These are phyloP conservation scores for Anagyrus pseudococci DNA, from an alignment of 2,888 invertebrate genomes.

Conservation along the genomic window DNA sequence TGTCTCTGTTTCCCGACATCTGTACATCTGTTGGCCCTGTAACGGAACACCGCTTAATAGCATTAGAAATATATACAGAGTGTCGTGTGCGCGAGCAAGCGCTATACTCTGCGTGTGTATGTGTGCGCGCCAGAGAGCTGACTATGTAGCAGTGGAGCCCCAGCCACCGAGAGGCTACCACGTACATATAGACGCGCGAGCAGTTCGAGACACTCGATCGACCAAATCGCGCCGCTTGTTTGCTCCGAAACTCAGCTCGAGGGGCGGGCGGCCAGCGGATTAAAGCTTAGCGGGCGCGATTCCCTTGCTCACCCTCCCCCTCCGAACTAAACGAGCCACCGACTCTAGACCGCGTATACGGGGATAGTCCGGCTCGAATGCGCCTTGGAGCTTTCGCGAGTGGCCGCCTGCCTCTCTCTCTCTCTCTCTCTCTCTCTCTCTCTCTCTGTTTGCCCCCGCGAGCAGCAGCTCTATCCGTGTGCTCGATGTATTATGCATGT, in stretches of 20 bases:
- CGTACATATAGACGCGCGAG: neutral
- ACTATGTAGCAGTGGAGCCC: no score
- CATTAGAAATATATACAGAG: constrained; percentile 58
- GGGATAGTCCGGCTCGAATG: no score
- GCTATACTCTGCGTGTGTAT: neutral
- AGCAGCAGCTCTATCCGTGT: neutral
- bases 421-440: neutral
- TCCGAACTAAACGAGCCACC: no score
- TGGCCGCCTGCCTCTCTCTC: neutral
- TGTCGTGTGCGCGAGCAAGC: constrained; percentile 27
- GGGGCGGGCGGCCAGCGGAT: constrained; percentile 23
- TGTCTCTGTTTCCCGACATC: constrained; percentile 42
- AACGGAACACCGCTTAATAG: constrained; percentile 62
- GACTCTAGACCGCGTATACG: no score
- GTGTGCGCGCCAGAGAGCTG: neutral
- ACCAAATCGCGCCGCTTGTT: constrained; percentile 26
- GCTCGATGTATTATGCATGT: neutral
- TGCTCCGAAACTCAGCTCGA: no score
- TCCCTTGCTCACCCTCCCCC: neutral
- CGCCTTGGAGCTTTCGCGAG: no score
- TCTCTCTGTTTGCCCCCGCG: neutral
- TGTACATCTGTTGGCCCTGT: constrained; percentile 59
- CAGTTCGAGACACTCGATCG: constrained; percentile 28
- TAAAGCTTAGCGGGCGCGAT: neutral
- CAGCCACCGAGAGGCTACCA: neutral